Conservation (phyloP, 2,113 vertebrate species). For the Myrmophylax atrothorax region DNA sequence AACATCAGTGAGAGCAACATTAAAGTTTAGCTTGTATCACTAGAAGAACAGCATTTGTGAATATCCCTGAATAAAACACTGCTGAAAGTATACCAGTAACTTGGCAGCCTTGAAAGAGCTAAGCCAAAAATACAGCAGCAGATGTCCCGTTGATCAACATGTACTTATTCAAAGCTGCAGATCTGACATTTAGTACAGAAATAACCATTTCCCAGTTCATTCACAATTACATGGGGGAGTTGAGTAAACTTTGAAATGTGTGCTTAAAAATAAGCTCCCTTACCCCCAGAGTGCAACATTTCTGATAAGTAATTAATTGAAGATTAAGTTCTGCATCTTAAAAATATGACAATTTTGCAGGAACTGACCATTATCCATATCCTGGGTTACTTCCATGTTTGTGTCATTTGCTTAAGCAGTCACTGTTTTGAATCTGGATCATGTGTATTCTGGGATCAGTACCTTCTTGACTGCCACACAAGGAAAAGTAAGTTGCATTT, state of each 20-base stretch:
- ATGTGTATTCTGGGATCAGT: not conserved
- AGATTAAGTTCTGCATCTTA: not conserved
- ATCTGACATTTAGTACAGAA: not conserved
- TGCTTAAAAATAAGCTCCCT: not conserved
- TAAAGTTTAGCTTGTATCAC: not conserved
- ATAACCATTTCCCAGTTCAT: not conserved
- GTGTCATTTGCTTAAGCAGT: not conserved
- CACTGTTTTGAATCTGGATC: not conserved
- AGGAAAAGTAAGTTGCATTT: not conserved
- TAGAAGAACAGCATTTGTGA: not conserved
- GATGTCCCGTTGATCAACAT: not conserved
- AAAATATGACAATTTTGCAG: not conserved
- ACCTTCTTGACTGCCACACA: not conserved
- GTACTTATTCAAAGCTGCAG: not conserved
- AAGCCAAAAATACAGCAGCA: constrained; percentile 2
- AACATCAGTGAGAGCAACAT: not conserved
- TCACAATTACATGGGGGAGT: not conserved
- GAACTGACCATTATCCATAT: not conserved
- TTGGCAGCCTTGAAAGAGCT: not conserved
- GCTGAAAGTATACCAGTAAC: not conserved
- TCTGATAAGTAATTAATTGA: not conserved
- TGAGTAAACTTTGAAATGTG: not conserved
- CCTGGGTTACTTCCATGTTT: not conserved
- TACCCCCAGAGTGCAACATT: not conserved
- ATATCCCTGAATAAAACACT: not conserved